Base-by-base conservation (phyloP, 2,888 invertebrate genomes). In the Seira ritae region DNA sequence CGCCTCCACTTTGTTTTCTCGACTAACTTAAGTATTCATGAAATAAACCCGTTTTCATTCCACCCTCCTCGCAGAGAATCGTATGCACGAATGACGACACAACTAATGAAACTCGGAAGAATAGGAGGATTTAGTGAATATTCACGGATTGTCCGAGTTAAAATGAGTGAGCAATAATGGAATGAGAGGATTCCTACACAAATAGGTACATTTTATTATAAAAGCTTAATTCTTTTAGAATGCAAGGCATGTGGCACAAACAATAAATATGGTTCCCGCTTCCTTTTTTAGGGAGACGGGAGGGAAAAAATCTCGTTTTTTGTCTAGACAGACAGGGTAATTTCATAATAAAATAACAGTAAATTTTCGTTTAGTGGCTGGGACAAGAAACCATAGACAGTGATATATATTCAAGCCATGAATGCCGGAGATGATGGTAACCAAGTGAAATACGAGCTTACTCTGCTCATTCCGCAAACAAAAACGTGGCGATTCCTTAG, bases 291-390 rank as follows among this genome's bases (percentile, higher is more conserved):
- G 31, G 31, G 31, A 31, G 31, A 31, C 2, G 31, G 31, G 31
- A 31, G 31, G 31, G 3, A 31, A 55, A 66, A 71, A 78, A 71
- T 55, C 78, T 78, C 78, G 78, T 78, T 71, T 78, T 24, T 46
- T 31, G 68, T 55, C 55, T 55, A 55, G 55, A 55, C 55, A 55
- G 74, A 79, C 83, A 83, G 83, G 73, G 78, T 84, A 84, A 84
- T 84, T 84, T 79, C 84, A 78, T 84, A 84, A 84, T 84, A 84
- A 84, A 84, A 84, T 84, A 84, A 79, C 84, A 84, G 79, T 84
- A 84, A 84, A 84, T 84, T 84, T 74, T 84, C 84, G 79, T 84
- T 78, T 84, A 84, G 79, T 84, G 84, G 84, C 79, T 84, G 84
- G 73, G 79, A 84, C 84, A 84, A 84, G 84, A 84, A 84, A 84